Base-by-base conservation (phyloP, 2,888 invertebrate genomes). In the Beris morrisii region DNA sequence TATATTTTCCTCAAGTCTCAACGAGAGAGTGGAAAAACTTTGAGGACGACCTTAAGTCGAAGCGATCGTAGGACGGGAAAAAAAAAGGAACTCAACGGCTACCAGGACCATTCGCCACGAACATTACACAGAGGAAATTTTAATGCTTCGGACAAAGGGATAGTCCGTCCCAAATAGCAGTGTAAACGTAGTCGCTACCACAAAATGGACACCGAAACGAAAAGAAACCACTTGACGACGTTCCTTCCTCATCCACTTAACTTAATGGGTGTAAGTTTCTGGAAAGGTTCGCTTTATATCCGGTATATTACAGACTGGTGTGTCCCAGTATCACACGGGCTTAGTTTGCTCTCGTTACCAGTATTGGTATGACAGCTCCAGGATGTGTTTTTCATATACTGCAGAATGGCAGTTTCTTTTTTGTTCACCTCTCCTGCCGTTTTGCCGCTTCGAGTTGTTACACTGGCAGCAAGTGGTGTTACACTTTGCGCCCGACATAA, bases 191-290 rank as follows among this genome's bases (percentile, higher is more conserved):
- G 22, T 11, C 31, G 28, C 15, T 11, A 28, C 30, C 53, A 28
- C 11, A n/a, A 12, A 32, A 12, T 32, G 48, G 61, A 66, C 48
- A 61, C 53, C 50, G 54, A 52, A 67, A 64, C 38, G 52, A 67
- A 67, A 64, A 57, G 57, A 55, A 56, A 63, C 56, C 67, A 56
- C 67, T 64, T 57, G 64, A 64, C 56, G 64, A 67, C 52, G 67
- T 64, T 67, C 59, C 59, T 57, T 64, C 64, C 64, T 64, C 59
- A 67, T 57, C 58, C 64, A 67, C 67, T 67, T 65, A 59, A 67
- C 38, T 64, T 67, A 67, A 67, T 67, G 67, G 64, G 64, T 67
- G 64, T 64, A 64, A 57, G 67, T 64, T 67, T 67, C 64, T 64
- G 50, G 63, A 63, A 55, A 61, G 67, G 63, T 32, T 63, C 61